Evolutionary conservation across 2,888 invertebrate species (phyloP).

Genomic region (Plebejus argus): DNA sequence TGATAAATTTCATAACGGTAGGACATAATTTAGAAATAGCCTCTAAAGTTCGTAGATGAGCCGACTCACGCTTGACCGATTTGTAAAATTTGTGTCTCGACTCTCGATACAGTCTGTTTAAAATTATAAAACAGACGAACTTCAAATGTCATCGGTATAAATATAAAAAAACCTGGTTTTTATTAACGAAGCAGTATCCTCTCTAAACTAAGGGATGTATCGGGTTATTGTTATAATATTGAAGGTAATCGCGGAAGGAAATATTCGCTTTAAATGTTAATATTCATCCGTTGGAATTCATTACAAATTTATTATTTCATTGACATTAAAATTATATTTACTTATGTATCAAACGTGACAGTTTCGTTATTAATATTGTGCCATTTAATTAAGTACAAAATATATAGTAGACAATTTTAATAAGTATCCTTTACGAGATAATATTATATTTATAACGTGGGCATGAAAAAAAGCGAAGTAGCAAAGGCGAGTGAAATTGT

Average conservation of each 20-base stretch:
- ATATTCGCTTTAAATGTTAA: constrained; percentile 27
- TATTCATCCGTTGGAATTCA: constrained; percentile 24
- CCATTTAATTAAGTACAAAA: neutral
- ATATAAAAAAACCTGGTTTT: neutral
- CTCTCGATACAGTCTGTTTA: neutral
- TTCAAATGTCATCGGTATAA: neutral
- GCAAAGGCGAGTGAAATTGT: neutral
- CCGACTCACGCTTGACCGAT: too few species aligned
- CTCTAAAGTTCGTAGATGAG: too few species aligned
- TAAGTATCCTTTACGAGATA: neutral
- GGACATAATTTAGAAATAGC: too few species aligned
- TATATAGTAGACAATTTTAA: neutral
- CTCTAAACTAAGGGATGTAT: constrained; percentile 9
- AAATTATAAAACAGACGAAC: neutral
- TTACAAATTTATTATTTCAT: neutral
- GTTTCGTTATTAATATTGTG: neutral
- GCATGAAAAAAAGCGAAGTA: neutral
- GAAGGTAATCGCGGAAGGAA: constrained; percentile 27
- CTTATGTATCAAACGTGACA: neutral
- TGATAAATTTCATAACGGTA: too few species aligned
- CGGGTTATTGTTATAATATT: constrained; percentile 5
- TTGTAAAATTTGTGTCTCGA: too few species aligned
- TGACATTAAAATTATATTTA: neutral
- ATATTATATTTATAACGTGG: neutral
- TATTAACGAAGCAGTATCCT: constrained; percentile 7